These are phyloP conservation scores for Maniola jurtina DNA, from an alignment of 1,140 invertebrate genomes.

Conservation along the genomic window DNA sequence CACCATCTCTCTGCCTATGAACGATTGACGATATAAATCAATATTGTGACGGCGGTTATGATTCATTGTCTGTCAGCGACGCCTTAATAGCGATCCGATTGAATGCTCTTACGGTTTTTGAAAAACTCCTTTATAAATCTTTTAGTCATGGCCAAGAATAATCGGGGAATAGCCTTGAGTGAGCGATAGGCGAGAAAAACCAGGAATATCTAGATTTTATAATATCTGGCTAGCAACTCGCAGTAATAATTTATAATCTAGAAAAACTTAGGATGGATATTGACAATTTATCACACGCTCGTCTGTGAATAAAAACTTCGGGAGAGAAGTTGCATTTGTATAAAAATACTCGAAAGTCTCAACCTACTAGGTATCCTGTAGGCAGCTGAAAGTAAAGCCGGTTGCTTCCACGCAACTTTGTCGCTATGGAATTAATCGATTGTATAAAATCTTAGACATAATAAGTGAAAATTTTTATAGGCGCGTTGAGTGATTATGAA, in stretches of 20 bases:
- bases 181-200: neutral
- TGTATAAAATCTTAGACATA: too few relatives aligned
- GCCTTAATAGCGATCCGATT: conserved; percentile 36
- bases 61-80: conserved; percentile 34
- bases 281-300: too few relatives aligned
- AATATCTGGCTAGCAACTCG: neutral
- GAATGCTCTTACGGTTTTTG: conserved; percentile 13
- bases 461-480: too few relatives aligned
- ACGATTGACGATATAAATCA: conserved; percentile 41
- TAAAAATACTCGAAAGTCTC: too few relatives aligned
- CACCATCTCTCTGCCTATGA: conserved; percentile 6
- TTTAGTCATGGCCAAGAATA: conserved; percentile 2
- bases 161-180: neutral
- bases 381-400: too few relatives aligned
- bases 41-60: conserved; percentile 39
- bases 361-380: too few relatives aligned
- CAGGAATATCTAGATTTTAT: neutral
- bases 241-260: neutral
- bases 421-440: too few relatives aligned
- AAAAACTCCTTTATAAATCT: conserved; percentile 14
- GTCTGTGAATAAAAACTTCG: too few relatives aligned
- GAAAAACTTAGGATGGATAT: neutral
- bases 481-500: too few relatives aligned
- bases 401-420: too few relatives aligned
- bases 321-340: too few relatives aligned